These are phyloP conservation scores for Drosophila varians DNA, from an alignment of 1,140 invertebrate genomes.

Conservation along the genomic window DNA sequence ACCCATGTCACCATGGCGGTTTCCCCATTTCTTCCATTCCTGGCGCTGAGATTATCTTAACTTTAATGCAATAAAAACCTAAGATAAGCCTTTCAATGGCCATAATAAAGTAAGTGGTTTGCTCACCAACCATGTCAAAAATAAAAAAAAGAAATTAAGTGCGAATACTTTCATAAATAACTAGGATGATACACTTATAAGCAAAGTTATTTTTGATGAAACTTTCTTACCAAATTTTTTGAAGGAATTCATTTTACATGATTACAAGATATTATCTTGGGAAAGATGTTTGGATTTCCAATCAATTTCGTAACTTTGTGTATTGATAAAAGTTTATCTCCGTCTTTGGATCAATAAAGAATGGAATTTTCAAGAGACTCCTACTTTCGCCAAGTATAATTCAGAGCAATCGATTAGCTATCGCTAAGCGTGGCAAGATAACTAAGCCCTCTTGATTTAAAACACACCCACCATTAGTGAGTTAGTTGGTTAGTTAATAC, in stretches of 20 bases:
- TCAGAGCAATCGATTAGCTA: constrained; percentile 1
- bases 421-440: constrained; percentile 10
- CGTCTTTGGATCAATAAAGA: neutral
- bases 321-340: neutral
- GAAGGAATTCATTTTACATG: neutral
- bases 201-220: neutral
- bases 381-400: neutral
- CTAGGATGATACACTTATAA: neutral
- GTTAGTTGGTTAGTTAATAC: constrained; percentile 20
- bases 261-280: neutral
- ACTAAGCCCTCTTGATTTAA: neutral
- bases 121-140: constrained; percentile 1
- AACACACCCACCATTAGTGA: constrained; percentile 8
- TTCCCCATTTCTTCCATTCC: neutral
- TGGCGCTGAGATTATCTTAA: constrained; percentile 55
- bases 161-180: neutral
- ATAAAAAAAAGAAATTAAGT: neutral
- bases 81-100: constrained; percentile 36
- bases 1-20: neutral
- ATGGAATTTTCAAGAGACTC: neutral
- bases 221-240: neutral
- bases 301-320: neutral
- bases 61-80: constrained; percentile 47
- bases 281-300: neutral
- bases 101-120: constrained; percentile 30